Conservation (phyloP, 2,888 invertebrate species). For the Cremastobaeus sp. region DNA sequence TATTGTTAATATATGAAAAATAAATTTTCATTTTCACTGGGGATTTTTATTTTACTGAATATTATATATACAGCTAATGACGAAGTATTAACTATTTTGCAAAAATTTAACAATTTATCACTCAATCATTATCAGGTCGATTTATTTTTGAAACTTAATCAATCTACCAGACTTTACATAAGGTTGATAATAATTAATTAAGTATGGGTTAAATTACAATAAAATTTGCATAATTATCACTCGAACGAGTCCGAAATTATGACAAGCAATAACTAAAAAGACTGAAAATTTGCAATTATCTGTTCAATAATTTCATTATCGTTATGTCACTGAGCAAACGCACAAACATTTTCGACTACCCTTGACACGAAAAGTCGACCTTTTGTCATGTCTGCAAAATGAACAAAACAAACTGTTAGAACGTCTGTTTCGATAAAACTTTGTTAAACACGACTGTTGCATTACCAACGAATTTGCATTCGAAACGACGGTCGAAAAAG, state of each 20-base stretch:
- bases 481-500: conserved; percentile 27
- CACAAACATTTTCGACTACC: conserved; percentile 2
- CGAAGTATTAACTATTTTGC: too few relatives aligned
- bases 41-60: too few relatives aligned
- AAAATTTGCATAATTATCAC: conserved; percentile 16
- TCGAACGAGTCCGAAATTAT: conserved; percentile 26
- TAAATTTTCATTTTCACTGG: too few relatives aligned
- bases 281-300: conserved; percentile 35
- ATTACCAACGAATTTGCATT: conserved; percentile 46
- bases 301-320: too few relatives aligned
- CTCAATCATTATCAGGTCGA: too few relatives aligned
- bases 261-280: too few relatives aligned
- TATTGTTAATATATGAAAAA: too few relatives aligned
- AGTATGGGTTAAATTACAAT: conserved; percentile 47
- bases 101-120: too few relatives aligned
- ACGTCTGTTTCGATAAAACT: conserved; percentile 34
- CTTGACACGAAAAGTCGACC: conserved; percentile 15
- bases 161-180: conserved; percentile 26
- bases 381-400: background rate
- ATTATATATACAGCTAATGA: too few relatives aligned
- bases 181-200: conserved; percentile 37
- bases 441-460: conserved; percentile 46
- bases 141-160: conserved; percentile 41
- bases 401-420: conserved; percentile 17
- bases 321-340: too few relatives aligned